phyloP scores from a whole-genome alignment of 1,140 invertebrate species.

The Drosophila watanabei region DNA sequence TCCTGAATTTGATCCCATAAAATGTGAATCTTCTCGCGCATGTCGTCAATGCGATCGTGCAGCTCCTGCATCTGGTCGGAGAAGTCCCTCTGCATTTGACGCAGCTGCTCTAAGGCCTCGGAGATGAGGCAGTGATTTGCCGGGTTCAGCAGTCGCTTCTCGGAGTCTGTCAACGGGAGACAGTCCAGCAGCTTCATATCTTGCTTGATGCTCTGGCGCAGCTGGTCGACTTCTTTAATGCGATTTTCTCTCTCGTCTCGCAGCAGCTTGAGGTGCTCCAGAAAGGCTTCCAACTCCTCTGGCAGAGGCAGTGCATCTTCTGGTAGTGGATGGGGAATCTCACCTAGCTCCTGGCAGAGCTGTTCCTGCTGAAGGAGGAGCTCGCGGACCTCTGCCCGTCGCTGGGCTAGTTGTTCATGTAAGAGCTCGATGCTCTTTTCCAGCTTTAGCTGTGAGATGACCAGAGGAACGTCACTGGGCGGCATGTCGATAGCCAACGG shows the following conservation, averaged over 20 bases:
- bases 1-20: slow-evolving; percentile 88
- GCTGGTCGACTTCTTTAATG: slow-evolving; percentile 31
- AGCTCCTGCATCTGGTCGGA: slow-evolving; percentile 71
- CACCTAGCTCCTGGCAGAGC: slow-evolving; percentile 66
- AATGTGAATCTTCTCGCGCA: slow-evolving; percentile 86
- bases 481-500: slow-evolving; percentile 26
- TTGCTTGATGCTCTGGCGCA: slow-evolving; percentile 54
- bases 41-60: slow-evolving; percentile 84
- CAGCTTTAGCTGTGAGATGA: slow-evolving; percentile 50
- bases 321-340: slow-evolving; percentile 45
- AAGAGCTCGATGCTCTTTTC: slow-evolving; percentile 62
- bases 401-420: slow-evolving; percentile 36
- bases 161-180: slow-evolving; percentile 38
- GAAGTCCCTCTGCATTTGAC: slow-evolving; percentile 40
- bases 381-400: slow-evolving; percentile 53
- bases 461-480: slow-evolving; percentile 38
- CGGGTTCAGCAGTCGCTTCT: slow-evolving; percentile 62
- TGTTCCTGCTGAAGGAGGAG: slow-evolving; percentile 60
- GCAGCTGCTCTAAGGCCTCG: slow-evolving; percentile 44
- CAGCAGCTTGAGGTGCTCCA: slow-evolving; percentile 40
- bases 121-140: slow-evolving; percentile 54
- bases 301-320: slow-evolving; percentile 57
- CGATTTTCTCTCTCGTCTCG: slow-evolving; percentile 32
- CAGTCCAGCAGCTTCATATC: slow-evolving; percentile 51
- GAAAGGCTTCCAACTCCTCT: slow-evolving; percentile 42